Conservation (phyloP, 2,113 vertebrate species). For the Cynocephalus volans region DNA sequence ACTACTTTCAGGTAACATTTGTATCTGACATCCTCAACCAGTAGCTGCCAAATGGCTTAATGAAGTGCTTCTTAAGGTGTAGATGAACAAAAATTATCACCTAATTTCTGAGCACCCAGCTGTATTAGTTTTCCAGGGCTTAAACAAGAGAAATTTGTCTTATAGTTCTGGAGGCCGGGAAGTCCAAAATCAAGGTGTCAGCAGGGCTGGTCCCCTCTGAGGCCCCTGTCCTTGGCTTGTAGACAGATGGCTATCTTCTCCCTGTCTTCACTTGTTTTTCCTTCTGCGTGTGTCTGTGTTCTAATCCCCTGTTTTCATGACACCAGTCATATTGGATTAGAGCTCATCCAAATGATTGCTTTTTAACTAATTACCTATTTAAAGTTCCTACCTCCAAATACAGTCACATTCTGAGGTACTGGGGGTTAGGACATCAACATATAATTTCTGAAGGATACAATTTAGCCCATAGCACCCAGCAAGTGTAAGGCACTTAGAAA, state of each 20-base stretch:
- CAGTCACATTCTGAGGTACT: background rate
- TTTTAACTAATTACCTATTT: background rate
- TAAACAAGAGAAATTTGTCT: background rate
- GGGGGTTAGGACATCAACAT: fast-evolving
- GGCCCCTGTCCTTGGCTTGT: no score
- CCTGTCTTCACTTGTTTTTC: background rate
- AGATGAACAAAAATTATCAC: background rate
- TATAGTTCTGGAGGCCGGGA: background rate
- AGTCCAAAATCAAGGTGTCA: background rate
- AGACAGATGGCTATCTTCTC: background rate
- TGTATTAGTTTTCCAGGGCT: background rate
- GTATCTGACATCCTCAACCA: background rate
- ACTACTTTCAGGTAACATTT: fast-evolving
- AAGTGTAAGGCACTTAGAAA: background rate
- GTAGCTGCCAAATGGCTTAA: background rate
- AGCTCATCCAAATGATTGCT: background rate
- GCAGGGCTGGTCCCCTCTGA: background rate
- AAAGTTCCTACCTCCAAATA: background rate
- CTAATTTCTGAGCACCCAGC: background rate
- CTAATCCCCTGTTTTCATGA: background rate
- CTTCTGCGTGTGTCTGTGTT: background rate
- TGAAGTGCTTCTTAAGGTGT: background rate
- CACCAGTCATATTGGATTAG: background rate
- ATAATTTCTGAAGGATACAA: background rate
- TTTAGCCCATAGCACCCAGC: background rate